These are phyloP conservation scores for Sardinella longiceps DNA, from an alignment of 2,797 vertebrate genomes.

Conservation along the genomic window DNA sequence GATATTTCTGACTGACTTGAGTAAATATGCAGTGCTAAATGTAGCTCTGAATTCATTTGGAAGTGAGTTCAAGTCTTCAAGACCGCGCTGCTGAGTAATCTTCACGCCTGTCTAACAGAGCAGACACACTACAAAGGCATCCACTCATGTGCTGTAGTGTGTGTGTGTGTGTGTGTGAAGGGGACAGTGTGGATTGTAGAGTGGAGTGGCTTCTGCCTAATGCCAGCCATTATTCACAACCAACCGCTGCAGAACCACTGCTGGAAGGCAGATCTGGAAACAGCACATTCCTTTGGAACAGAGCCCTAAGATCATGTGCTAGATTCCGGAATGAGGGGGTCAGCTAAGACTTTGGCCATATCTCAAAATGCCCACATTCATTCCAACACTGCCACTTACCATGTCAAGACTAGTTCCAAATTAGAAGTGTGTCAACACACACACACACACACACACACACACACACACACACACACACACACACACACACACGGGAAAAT, in stretches of 20 bases:
- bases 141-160: too few species aligned
- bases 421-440: background rate
- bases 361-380: background rate
- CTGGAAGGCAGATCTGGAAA: background rate
- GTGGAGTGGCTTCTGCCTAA: background rate
- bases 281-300: slow-evolving; percentile 11
- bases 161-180: too few species aligned
- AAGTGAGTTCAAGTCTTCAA: background rate
- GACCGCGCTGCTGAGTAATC: background rate
- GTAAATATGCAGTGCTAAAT: background rate
- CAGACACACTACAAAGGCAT: too few species aligned
- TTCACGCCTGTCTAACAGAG: too few species aligned
- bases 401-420: background rate
- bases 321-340: background rate
- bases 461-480: too few species aligned
- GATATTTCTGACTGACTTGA: background rate
- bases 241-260: background rate
- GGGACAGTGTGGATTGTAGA: background rate
- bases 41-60: background rate
- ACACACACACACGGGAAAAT: background rate
- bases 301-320: background rate
- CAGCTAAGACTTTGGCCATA: background rate
- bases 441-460: too few species aligned
- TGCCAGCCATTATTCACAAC: background rate
- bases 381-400: background rate